Evolutionary conservation across 1,140 invertebrate genomes (phyloP), one percentile per base, ranked within the genome.

Genomic region (Anoplolepis gracilipes): DNA sequence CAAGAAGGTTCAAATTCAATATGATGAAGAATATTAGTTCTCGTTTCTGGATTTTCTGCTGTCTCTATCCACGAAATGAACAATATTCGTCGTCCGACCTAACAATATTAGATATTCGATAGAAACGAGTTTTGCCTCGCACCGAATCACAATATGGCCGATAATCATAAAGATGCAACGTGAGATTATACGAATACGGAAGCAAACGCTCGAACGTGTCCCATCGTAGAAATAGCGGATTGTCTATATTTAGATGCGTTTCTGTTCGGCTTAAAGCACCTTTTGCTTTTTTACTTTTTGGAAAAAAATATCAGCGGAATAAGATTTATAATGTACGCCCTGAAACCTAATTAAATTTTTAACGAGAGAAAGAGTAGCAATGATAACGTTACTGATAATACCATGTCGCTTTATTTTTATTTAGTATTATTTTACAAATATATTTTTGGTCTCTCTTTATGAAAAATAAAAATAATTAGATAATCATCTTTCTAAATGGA

Each of bases 121-220:
- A 33, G 36, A 28, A 65, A 39, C 36, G 61, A 82, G 25, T 81
- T 49, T 82, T 73, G 30, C 22, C 57, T 36, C n/a, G 36, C 62
- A 62, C 39, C 30, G n/a, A 1, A 61, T 76, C 84, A 55, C 39
- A 72, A 82, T 73, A 85, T 61, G 84, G 19, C 11, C 87, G 88
- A 88, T 88, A 88, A 85, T 72, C 78, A 61, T 89, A 88, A 89
- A 89, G 88, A 89, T 89, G 84, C 87, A 82, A 89, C 88, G 88
- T 86, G 87, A 89, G 88, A 89, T 89, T 88, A 65, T 75, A 53
- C 53, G 36, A 84, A 64, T 82, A 46, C n/a, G 61, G 53, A 70
- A 84, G 46, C 61, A 67, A 8, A 65, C 22, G 22, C 39, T 36
- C 28, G 70, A 84, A 77, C 72, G 72, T 82, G 81, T 39, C 57